Evolutionary conservation across 2,888 invertebrate species (phyloP), one percentile per base, ranked within the genome.

Genomic region (Calameuta idolon): DNA sequence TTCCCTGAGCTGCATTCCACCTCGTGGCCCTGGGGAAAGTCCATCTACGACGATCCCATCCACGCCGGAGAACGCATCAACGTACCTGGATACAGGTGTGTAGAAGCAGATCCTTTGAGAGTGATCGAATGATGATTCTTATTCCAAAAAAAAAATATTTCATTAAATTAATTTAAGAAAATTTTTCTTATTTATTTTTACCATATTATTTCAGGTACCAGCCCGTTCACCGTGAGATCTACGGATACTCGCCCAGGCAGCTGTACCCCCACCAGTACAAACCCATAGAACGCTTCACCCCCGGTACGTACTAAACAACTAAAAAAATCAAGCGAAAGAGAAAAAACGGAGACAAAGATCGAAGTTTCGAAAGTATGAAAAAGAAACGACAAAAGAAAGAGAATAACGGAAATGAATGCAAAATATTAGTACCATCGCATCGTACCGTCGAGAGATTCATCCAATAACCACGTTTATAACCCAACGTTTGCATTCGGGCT

Each of bases 191-290:
- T 15, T 15, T 9, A 55, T 15, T 23, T 9, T 55, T 9, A 9
- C 4, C 23, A 55, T 55, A 5, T 79, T 77, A 74, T 80, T 82
- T 69, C 78, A 91, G 91, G 93, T 97, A 97, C 93, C 94, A 96
- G 92, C 97, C 97, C 87, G 96, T 97, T 88, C 97, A 97, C 93
- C 95, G 97, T 91, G 97, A 97, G 92, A 95, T 95, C 90, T 97
- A 97, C 93, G 97, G 97, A 84, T 97, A 97, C 93, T 96, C 97
- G 87, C 97, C 97, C 87, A 95, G 97, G 92, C 93, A 96, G 91
- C 96, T 97, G 94, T 97, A 96, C 92, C 95, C 96, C 89, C 96
- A 96, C 94, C 96, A 96, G 94, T 96, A 96, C 94, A 94, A 95
- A 91, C 91, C 92, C 85, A 93, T 95, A 92, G 95, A 95, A 91